Conservation (phyloP, 2,888 invertebrate genomes). For the Dilophus febrilis region DNA sequence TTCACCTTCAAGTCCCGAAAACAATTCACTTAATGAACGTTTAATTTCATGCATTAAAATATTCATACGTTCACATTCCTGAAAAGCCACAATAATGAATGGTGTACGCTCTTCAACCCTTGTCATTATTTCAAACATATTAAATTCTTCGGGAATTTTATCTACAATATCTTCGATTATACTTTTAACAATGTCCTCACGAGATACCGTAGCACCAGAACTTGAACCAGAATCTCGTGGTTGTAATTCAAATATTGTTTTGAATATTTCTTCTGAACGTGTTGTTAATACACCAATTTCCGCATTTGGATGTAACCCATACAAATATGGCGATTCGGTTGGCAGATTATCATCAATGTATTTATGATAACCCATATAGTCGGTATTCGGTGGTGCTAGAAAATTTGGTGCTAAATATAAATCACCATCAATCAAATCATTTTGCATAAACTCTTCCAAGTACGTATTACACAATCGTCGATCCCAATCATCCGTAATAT, state of each 20-base stretch:
- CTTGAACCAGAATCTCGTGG: constrained; percentile 63
- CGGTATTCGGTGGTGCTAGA: constrained; percentile 71
- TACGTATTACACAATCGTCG: constrained; percentile 71
- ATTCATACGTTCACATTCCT: constrained; percentile 94
- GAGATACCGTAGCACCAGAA: constrained; percentile 41
- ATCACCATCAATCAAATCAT: constrained; percentile 77
- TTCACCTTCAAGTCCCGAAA: constrained; percentile 84
- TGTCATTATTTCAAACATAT: constrained; percentile 66
- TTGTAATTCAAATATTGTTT: constrained; percentile 75
- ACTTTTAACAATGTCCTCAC: constrained; percentile 52
- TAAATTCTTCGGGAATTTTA: constrained; percentile 77
- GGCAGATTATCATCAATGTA: constrained; percentile 80
- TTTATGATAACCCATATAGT: constrained; percentile 70
- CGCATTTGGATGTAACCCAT: constrained; percentile 87
- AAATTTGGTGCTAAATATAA: constrained; percentile 67
- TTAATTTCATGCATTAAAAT: constrained; percentile 63
- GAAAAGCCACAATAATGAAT: constrained; percentile 77
- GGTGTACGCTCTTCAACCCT: constrained; percentile 82
- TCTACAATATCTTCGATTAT: constrained; percentile 75
- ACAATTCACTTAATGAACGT: constrained; percentile 66
- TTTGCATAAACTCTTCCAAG: constrained; percentile 72
- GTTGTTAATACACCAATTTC: constrained; percentile 86
- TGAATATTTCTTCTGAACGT: constrained; percentile 69
- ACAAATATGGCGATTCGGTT: constrained; percentile 73
- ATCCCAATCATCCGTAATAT: constrained; percentile 95